Evolutionary conservation across 2,113 vertebrate genomes (phyloP), one percentile per base, ranked within the genome.

Genomic region (Excalfactoria chinensis): DNA sequence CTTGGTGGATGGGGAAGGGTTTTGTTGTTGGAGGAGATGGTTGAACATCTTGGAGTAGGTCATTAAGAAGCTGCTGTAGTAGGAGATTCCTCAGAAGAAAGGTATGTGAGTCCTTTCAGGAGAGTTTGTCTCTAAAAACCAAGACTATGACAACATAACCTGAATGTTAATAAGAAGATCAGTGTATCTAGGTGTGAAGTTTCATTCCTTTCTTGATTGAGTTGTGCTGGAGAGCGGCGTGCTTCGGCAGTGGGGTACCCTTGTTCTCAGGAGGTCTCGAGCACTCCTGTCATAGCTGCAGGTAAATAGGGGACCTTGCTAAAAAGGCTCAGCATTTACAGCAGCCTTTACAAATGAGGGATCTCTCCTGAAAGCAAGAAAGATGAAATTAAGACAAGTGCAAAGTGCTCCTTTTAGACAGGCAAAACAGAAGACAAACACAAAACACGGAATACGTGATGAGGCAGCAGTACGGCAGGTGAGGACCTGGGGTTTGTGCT

Each of bases 301-400:
- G 88, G 75, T 88, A 89, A 83, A 83, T 34, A 37, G 11, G 49
- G 85, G 63, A 93, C 46, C 49, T 59, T 55, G 78, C 30, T 86
- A 88, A 75, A 51, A 41, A 89, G 60, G 41, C 63, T 93, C 70
- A 55, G 63, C 81, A 11, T 67, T 95, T 74, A 85, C 37, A 88
- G 49, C 37, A 59, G 1, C 66, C 69, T 48, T 88, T 74, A 88
- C 82, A 94, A 96, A 91, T 71, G 75, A 95, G 77, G 75, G 53
- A 83, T 82, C 72, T 80, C 59, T 56, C 75, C 92, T 94, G 88
- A 80, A 88, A 95, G 82, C 85, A 70, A 48, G 85, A 88, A 76
- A 95, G 90, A 80, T 95, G 90, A 91, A 95, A 96, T 93, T 91
- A 94, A 95, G 94, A 94, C 75, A 93, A 89, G 95, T 83, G 79